phyloP scores from a whole-genome alignment of 64 coral and sea anemone species.

The Dendronephthya gigantea region DNA sequence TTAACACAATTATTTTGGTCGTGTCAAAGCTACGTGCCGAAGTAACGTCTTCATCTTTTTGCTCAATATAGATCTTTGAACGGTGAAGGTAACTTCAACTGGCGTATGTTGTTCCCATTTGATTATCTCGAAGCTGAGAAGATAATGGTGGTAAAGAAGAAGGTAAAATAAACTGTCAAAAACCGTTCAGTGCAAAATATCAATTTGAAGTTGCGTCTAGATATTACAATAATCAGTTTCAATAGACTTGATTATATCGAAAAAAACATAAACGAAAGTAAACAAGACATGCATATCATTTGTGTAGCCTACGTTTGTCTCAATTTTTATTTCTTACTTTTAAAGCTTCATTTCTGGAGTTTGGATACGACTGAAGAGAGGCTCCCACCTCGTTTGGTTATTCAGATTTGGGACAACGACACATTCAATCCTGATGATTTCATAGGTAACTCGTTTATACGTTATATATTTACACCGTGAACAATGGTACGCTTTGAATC shows the following conservation, averaged over 20 bases:
- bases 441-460: too few relatives aligned
- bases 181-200: too few relatives aligned
- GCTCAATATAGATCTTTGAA: slow-evolving; percentile 49
- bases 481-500: too few relatives aligned
- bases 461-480: too few relatives aligned
- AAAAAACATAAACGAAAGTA: too few relatives aligned
- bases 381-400: slow-evolving; percentile 39
- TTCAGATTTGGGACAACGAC: slow-evolving; percentile 94
- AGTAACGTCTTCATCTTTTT: not conserved
- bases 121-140: slow-evolving; percentile 77
- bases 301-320: too few relatives aligned
- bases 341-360: slow-evolving; percentile 82
- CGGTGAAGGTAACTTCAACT: slow-evolving; percentile 91
- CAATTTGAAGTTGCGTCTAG: not conserved
- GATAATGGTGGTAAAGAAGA: slow-evolving; percentile 69
- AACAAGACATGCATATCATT: too few relatives aligned
- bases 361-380: slow-evolving; percentile 63
- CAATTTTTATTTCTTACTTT: too few relatives aligned
- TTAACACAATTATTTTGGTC: too few relatives aligned
- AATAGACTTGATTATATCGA: not conserved
- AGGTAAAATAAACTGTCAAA: too few relatives aligned
- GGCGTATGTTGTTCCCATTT: slow-evolving; percentile 85
- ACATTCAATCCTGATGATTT: slow-evolving; percentile 75
- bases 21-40: not conserved
- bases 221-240: too few relatives aligned